A percentile compares a stretch with the other conserved stretches of the same genome.
Conservation (phyloP, 2,113 vertebrate species). For the Promerops cafer region DNA sequence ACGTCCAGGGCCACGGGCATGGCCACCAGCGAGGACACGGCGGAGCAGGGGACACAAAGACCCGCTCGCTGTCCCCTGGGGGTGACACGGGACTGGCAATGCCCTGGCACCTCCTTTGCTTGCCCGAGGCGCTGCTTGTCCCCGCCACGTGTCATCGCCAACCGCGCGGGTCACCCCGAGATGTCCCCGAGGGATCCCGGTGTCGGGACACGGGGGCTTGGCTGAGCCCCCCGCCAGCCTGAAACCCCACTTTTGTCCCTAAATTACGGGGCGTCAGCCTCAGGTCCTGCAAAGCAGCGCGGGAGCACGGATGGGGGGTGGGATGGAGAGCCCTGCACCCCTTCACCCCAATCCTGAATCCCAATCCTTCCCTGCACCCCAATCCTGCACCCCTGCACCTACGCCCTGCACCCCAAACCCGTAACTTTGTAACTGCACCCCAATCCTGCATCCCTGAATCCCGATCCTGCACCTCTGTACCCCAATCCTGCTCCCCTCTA, state of each 20-base stretch:
- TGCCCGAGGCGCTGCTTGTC: rapidly evolving
- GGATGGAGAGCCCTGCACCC: background rate
- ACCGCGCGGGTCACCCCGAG: background rate
- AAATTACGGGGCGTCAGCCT: rapidly evolving
- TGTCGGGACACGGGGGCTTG: rapidly evolving
- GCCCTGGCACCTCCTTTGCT: background rate
- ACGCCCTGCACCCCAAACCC: background rate
- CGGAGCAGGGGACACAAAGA: rapidly evolving
- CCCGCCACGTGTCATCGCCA: rapidly evolving
- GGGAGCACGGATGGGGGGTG: background rate
- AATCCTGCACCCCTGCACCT: too few relatives aligned
- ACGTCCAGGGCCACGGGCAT: rapidly evolving
- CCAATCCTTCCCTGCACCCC: background rate
- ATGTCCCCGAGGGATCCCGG: rapidly evolving
- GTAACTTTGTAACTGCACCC: background rate
- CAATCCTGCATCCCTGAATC: background rate
- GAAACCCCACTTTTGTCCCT: background rate
- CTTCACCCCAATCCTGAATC: background rate
- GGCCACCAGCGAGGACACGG: rapidly evolving
- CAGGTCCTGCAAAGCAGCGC: background rate
- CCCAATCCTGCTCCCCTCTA: too few relatives aligned
- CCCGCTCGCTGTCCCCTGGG: rapidly evolving
- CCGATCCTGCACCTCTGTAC: rapidly evolving
- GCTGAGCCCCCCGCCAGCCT: background rate
- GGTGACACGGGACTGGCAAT: background rate